Evolutionary conservation across 2,113 vertebrate species (phyloP), one percentile per base, ranked within the genome.

Genomic region (Rhinichthys klamathensis): DNA sequence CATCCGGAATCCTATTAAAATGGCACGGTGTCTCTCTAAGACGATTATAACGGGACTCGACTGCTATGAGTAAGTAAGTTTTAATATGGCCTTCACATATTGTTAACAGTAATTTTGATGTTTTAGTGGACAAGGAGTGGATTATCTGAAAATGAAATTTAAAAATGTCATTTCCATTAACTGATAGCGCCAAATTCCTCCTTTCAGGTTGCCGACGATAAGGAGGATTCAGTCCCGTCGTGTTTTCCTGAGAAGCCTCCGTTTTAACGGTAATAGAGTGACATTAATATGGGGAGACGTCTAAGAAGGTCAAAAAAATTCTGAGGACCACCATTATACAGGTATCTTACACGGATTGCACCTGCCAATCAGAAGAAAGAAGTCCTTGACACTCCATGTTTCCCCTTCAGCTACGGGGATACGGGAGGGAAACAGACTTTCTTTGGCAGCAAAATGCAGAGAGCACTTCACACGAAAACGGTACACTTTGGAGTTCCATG

Each of bases 281-380:
- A 97, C 96, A 98, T 97, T 97, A 98, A 97, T 97, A 97, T 95
- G 94, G 94, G 93, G 93, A 96, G 96, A 97, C 97, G 96, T 97
- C 97, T 96, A 96, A 95, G 95, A 95, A 96, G 96, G 96, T 96
- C 94, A 95, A 87, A 90, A 87, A 93, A 91, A 87, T 54, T 86
- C 81, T 89, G 91, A 89, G 92, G 92, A 92, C 94, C 93, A 95
- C 93, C 86, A 92, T 93, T 95, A 96, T 92, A 96, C 92, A 93
- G 92, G 94, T 94, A 95, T 96, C 94, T 96, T 94, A 92, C 92
- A 92, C 83, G 92, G 95, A 95, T 96, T 96, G 95, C 95, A 95
- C 92, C 93, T 96, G 95, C 93, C 95, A 96, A 94, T 95, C 96
- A 97, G 95, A 94, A 95, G 95, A 88, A 95, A 94, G 92, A 93